Evolutionary conservation across 2,888 invertebrate species (phyloP).

Genomic region (Catocala nupta): DNA sequence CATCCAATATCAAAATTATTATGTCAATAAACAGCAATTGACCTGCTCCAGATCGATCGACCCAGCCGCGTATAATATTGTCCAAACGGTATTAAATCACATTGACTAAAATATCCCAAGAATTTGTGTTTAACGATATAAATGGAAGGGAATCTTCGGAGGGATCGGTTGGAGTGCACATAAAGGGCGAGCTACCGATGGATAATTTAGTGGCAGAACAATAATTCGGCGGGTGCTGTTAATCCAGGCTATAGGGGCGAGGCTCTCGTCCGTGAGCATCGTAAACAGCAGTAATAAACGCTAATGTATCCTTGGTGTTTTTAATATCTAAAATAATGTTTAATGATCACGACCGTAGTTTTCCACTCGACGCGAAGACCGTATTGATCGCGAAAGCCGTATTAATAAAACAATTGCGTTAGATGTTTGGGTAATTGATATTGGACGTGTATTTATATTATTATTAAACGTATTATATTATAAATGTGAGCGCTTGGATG

Average conservation of each 20-base stretch:
- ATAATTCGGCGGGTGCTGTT: constrained; percentile 55
- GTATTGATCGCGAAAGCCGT: neutral
- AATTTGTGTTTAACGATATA: constrained; percentile 9
- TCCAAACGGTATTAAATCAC: neutral
- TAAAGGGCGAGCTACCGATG: constrained; percentile 43
- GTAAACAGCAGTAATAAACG: constrained; percentile 52
- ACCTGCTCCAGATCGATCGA: too few species aligned
- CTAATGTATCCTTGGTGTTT: constrained; percentile 53
- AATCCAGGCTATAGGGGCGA: constrained; percentile 45
- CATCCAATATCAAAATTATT: too few species aligned
- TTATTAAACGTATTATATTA: too few species aligned
- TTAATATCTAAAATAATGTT: constrained; percentile 48
- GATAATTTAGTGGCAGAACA: constrained; percentile 54
- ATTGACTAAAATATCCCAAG: neutral
- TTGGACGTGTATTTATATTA: too few species aligned
- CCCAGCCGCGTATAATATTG: neutral
- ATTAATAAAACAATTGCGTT: neutral
- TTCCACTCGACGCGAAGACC: constrained; percentile 20
- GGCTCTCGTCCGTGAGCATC: constrained; percentile 37
- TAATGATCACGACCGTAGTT: constrained; percentile 36
- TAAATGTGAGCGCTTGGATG: too few species aligned
- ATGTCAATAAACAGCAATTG: too few species aligned
- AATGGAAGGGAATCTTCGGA: constrained; percentile 20
- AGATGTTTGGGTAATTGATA: too few species aligned
- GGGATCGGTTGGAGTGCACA: constrained; percentile 32